Evolutionary conservation across 2,797 vertebrate species (phyloP).

Genomic region (Eptatretus atami): DNA sequence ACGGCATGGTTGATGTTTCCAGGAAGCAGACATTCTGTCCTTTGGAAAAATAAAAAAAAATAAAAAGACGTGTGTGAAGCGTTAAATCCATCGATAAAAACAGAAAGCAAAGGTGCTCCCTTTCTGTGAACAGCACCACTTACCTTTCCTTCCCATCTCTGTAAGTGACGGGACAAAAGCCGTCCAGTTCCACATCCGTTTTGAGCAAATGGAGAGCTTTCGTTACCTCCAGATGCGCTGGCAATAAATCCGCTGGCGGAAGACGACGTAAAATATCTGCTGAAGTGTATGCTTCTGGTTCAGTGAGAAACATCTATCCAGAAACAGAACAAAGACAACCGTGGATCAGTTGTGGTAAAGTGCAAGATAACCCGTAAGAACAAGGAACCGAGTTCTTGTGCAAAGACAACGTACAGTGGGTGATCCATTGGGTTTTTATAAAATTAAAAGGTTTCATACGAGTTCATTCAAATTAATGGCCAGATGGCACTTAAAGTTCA

Average conservation of each 20-base stretch:
- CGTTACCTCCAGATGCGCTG: conserved; percentile 23
- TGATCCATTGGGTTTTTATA: no score
- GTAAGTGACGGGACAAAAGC: conserved; percentile 69
- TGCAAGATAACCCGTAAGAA: no score
- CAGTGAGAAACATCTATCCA: conserved; percentile 32
- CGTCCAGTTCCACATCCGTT: conserved; percentile 36
- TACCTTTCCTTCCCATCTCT: conserved; percentile 51
- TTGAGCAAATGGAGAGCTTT: conserved; percentile 41
- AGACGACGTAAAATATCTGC: conserved; percentile 29
- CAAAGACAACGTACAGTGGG: no score
- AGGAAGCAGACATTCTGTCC: conserved; percentile 49
- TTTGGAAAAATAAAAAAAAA: conserved; percentile 11
- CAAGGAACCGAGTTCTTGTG: background rate
- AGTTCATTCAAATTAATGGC: no score
- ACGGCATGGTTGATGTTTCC: conserved; percentile 32
- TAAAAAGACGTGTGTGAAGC: background rate
- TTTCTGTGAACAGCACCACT: conserved; percentile 4
- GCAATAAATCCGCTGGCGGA: conserved; percentile 26
- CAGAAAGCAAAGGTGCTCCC: conserved; percentile 9
- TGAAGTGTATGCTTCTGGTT: conserved; percentile 34
- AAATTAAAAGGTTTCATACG: no score
- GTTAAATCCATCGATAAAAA: background rate
- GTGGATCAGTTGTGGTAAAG: background rate
- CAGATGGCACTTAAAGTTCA: no score
- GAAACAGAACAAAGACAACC: background rate